phyloP scores from a whole-genome alignment of 2,113 vertebrate species.

The Podarcis cretensis region DNA sequence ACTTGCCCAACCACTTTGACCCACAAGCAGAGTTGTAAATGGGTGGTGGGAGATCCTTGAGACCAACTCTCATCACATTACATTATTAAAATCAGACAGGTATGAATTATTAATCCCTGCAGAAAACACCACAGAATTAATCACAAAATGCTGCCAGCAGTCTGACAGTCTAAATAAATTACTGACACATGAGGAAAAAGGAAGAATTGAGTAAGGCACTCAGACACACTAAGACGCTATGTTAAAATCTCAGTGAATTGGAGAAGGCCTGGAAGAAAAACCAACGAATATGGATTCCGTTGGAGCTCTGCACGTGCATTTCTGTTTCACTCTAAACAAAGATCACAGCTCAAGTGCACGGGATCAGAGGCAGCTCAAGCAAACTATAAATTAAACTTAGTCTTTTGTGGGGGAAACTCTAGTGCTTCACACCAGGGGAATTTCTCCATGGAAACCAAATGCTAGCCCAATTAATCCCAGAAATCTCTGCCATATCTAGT shows the following conservation, averaged over 20 bases:
- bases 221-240: not conserved
- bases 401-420: no score
- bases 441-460: no score
- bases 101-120: no score
- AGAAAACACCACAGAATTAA: not conserved
- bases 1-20: not conserved
- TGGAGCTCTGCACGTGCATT: no score
- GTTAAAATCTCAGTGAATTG: not conserved
- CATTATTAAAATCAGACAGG: not conserved
- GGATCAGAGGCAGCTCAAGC: no score
- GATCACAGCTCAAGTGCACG: no score
- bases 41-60: not conserved
- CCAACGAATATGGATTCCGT: not conserved
- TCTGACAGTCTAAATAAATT: not conserved
- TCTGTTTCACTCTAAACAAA: no score
- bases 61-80: not conserved
- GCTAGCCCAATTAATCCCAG: no score
- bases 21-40: not conserved
- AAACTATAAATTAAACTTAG: no score
- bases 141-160: not conserved
- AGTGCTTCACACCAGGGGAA: no score
- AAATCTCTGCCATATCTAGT: no score
- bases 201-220: not conserved
- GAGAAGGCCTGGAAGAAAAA: not conserved
- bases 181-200: not conserved